Base-by-base conservation (phyloP, 2,888 invertebrate genomes). In the Idaea biselata region DNA sequence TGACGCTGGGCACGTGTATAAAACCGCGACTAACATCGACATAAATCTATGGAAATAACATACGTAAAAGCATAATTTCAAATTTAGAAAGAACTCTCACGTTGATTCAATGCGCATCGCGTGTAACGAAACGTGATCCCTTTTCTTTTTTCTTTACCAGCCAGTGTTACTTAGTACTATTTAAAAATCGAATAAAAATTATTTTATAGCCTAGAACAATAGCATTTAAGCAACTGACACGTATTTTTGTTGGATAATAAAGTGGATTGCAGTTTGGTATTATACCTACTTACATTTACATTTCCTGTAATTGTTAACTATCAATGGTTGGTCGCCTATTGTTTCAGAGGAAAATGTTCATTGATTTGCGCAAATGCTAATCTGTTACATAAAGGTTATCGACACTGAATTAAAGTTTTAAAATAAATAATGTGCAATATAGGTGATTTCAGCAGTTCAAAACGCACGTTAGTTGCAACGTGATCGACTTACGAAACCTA, bases 41-140 rank as follows among this genome's bases (percentile, higher is more conserved):
- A 8, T 16, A 79, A 81, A 81, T 65, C 66, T 66, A 81, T 81
- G 75, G 68, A 74, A 81, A 83, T 78, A 57, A 63, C 62, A 66
- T 67, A 58, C 72, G 67, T 63, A 78, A 77, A 77, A 72, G 78
- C 70, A 81, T 79, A 81, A 81, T 79, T 81, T 80, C 61, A 71
- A 69, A 78, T 80, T 82, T 74, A 75, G 79, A 85, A 80, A 82
- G 76, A 76, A 78, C 77, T 80, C 76, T 80, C 83, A 83, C 79
- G 82, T 84, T 82, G 80, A 68, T 60, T 59, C 53, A 68, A 63
- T 67, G 66, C 54, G 53, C 58, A 65, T 73, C 74, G 79, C 86
- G 80, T 89, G 87, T 69, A 64, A 56, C 18, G 71, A 63, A 88
- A 89, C 88, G 88, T 89, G 89, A 86, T 73, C 70, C 60, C 31